Base-by-base conservation (phyloP, 2,797 vertebrate genomes). In the Phrynocephalus guinanensis region DNA sequence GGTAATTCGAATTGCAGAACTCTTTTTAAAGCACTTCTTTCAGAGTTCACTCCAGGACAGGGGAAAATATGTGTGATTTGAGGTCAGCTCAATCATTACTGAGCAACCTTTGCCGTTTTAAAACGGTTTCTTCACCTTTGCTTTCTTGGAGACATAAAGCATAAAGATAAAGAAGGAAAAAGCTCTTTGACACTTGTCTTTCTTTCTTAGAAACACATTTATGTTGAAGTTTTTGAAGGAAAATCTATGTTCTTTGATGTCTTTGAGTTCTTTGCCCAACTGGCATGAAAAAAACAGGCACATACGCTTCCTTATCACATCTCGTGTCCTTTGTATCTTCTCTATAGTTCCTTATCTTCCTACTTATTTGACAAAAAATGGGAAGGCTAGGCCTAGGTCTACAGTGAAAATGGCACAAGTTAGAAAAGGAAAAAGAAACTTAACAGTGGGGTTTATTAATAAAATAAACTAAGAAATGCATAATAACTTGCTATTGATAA, bases 121-220 rank as follows among this genome's bases (percentile, higher is more conserved):
- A 71, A 72, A 60, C 4, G 52, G 56, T 30, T n/a, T 83, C n/a
- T 83, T 73, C 50, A 83, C 20, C n/a, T 72, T 73, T 83, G n/a
- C 9, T 56, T 83, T 3, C 6, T 83, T 70, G 26, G 70, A 73
- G 30, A 24, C n/a, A 73, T 73, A 7, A 48, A 26, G 38, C 16
- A 13, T n/a, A 83, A 71, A 52, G 44, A 52, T 13, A 22, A 26
- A 16, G 9, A 28, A 52, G 22, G 82, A 56, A 56, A 20, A 56
- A 66, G 3, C 26, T 67, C 26, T 67, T 52, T n/a, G 18, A 15
- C 66, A 75, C n/a, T 1, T 79, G 72, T 33, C 56, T 75, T 22
- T 86, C 10, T 63, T 86, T 52, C 0, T 48, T n/a, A 68, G 66
- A 82, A 68, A 28, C 66, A 48, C 28, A 68, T 82, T n/a, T 44